A percentile compares a stretch with the other conserved stretches of the same genome.
These are phyloP conservation scores for Lagenorhynchus albirostris DNA, from an alignment of 2,113 vertebrate genomes.

Conservation along the genomic window DNA sequence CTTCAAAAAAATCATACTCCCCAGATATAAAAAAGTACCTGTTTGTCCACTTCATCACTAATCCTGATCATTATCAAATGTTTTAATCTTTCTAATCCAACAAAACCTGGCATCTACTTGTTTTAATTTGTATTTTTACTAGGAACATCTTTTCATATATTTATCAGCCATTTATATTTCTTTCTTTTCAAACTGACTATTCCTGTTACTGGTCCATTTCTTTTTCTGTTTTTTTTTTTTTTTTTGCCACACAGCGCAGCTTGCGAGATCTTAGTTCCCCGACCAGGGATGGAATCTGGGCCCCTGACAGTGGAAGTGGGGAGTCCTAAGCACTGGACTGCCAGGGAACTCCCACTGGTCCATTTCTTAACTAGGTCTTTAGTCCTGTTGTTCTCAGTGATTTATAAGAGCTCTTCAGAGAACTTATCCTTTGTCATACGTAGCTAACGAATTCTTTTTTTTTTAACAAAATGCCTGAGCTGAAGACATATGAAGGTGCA, in stretches of 20 bases:
- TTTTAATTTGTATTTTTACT: not conserved
- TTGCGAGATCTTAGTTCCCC: too few relatives aligned
- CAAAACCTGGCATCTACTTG: not conserved
- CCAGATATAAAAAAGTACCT: not conserved
- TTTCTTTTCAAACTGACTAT: not conserved
- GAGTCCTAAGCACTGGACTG: too few relatives aligned
- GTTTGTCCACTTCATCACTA: not conserved
- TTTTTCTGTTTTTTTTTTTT: too few relatives aligned
- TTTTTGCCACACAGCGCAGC: too few relatives aligned
- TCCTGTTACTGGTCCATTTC: not conserved
- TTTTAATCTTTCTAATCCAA: conserved; percentile 1
- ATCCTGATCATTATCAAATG: not conserved
- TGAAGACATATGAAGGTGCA: not conserved
- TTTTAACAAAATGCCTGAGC: not conserved
- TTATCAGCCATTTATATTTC: not conserved
- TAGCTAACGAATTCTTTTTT: not conserved
- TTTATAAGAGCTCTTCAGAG: not conserved
- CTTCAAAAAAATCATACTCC: not conserved
- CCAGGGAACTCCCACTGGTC: too few relatives aligned
- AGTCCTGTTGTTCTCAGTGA: not conserved
- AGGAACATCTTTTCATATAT: not conserved
- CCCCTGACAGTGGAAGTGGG: too few relatives aligned
- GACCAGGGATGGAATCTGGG: too few relatives aligned
- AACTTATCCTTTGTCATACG: not conserved
- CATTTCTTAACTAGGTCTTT: not conserved